phyloP scores from a whole-genome alignment of 2,888 invertebrate species.

The Eristalinus aeneus region DNA sequence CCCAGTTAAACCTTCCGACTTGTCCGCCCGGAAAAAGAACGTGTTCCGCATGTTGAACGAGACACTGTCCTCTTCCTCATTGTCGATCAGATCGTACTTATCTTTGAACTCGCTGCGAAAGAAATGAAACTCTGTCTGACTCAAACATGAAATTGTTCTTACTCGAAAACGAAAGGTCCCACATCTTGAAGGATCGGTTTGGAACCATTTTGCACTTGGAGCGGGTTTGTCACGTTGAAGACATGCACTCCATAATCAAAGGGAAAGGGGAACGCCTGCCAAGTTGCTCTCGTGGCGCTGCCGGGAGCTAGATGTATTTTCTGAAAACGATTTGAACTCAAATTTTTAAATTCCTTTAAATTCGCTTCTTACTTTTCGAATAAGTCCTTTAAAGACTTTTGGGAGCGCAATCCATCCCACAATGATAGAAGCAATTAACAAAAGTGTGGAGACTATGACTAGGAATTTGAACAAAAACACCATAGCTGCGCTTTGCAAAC shows the following conservation, averaged over 20 bases:
- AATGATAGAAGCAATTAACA: conserved; percentile 44
- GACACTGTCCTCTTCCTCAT: conserved; percentile 87
- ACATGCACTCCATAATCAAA: conserved; percentile 88
- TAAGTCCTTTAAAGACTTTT: conserved; percentile 36
- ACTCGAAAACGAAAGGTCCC: conserved; percentile 92
- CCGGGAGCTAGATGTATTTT: conserved; percentile 83
- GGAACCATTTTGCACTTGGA: conserved; percentile 85
- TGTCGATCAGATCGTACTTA: conserved; percentile 87
- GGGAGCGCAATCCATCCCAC: conserved; percentile 64
- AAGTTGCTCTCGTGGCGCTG: conserved; percentile 87
- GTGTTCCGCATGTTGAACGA: conserved; percentile 85
- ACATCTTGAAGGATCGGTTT: conserved; percentile 87
- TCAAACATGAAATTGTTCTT: conserved; percentile 79
- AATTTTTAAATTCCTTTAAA: neutral
- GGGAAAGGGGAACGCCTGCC: conserved; percentile 88
- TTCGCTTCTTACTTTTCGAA: conserved; percentile 40
- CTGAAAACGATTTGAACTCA: conserved; percentile 46
- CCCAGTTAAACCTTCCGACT: conserved; percentile 85
- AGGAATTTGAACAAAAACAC: neutral
- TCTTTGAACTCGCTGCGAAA: conserved; percentile 88
- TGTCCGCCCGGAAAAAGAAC: conserved; percentile 85
- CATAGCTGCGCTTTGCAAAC: neutral
- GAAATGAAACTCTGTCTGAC: neutral
- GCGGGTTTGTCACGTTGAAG: conserved; percentile 90
- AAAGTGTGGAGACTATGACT: neutral